These are phyloP conservation scores for Criorhina ranunculi DNA, from an alignment of 2,888 invertebrate genomes.

Conservation along the genomic window DNA sequence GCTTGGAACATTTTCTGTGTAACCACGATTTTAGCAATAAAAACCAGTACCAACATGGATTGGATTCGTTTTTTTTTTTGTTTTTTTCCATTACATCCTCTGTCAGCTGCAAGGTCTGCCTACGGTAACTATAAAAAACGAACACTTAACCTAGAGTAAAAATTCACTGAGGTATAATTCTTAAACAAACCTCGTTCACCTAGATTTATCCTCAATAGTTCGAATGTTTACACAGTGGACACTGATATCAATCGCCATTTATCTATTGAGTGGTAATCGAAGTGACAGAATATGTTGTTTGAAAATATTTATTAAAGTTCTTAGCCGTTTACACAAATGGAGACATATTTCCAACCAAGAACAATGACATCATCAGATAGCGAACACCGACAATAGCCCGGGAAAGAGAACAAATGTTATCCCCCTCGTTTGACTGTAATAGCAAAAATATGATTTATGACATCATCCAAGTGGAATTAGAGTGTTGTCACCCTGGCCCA, in stretches of 20 bases:
- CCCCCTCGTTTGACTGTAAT: slow-evolving; percentile 9
- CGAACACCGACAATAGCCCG: background rate
- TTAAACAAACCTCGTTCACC: slow-evolving; percentile 5
- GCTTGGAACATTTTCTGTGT: too few relatives aligned
- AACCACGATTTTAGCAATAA: too few relatives aligned
- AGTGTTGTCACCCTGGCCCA: slow-evolving; percentile 49
- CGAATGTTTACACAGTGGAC: slow-evolving; percentile 11
- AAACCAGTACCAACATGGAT: background rate
- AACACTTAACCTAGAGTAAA: slow-evolving; percentile 6
- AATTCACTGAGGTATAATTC: background rate
- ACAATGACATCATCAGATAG: slow-evolving; percentile 48
- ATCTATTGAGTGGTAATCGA: slow-evolving; percentile 49
- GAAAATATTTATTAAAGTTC: slow-evolving; percentile 36
- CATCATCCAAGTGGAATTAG: slow-evolving; percentile 60
- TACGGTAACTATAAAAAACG: background rate
- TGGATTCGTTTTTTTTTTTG: background rate
- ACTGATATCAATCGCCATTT: slow-evolving; percentile 10
- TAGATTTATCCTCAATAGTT: slow-evolving; percentile 9
- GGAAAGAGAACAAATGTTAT: slow-evolving; percentile 53
- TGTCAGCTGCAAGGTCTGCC: background rate
- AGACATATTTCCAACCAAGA: slow-evolving; percentile 13
- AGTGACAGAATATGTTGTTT: slow-evolving; percentile 38
- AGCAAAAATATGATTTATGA: slow-evolving; percentile 60
- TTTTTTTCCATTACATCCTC: background rate
- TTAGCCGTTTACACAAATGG: slow-evolving; percentile 11